Percentiles rank a stretch among this genome's conserved stretches.
Conservation (phyloP, 2,888 invertebrate species). For the Oscheius sp. region DNA sequence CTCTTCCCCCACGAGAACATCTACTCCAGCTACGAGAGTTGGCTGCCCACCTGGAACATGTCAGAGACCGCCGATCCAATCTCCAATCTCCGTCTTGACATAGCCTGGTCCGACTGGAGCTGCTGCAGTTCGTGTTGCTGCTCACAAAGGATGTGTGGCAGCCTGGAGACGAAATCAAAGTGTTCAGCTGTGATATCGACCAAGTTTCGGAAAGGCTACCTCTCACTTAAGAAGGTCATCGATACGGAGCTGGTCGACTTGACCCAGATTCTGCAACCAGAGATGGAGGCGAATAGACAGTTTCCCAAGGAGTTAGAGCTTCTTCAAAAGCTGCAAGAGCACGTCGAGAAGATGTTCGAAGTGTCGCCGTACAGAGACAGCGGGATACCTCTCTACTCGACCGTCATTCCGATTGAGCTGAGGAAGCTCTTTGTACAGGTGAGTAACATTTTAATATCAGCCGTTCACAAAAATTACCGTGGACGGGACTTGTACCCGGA, state of each 20-base stretch:
- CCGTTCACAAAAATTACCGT: too few species aligned
- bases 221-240: conserved; percentile 13
- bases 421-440: conserved; percentile 5
- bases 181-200: conserved; percentile 1
- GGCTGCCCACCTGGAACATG: conserved; percentile 5
- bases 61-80: not conserved
- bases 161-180: not conserved
- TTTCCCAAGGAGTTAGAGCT: not conserved
- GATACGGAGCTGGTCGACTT: not conserved
- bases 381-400: conserved; percentile 25
- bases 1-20: not conserved
- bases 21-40: not conserved
- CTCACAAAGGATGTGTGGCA: not conserved
- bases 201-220: conserved; percentile 9
- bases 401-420: not conserved
- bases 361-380: conserved; percentile 21
- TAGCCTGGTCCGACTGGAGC: conserved; percentile 4
- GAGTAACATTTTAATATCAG: not conserved
- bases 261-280: not conserved
- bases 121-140: conserved; percentile 30
- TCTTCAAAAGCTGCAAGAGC: not conserved
- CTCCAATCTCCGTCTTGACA: conserved; percentile 6
- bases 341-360: conserved; percentile 14
- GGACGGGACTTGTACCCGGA: too few species aligned
- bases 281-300: not conserved